phyloP scores from a whole-genome alignment of 2,113 vertebrate genomes.

The Colius striatus region DNA sequence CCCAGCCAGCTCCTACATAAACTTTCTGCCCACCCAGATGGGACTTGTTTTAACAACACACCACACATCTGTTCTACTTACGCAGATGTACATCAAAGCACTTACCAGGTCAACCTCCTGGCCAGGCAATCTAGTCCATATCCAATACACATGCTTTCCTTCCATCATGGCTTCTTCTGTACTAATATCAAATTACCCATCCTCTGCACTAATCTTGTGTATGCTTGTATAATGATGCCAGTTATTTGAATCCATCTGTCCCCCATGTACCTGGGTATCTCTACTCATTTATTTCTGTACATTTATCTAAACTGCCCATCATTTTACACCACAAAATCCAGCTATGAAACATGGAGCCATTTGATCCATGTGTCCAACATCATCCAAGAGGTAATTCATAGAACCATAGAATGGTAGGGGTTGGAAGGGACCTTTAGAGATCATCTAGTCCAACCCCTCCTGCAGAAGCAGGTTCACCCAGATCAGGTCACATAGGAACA shows the following conservation, averaged over 20 bases:
- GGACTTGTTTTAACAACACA: not conserved
- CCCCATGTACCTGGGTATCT: not conserved
- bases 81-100: not conserved
- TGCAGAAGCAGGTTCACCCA: too few species aligned
- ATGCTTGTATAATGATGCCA: not conserved
- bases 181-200: not conserved
- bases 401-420: too few species aligned
- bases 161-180: not conserved
- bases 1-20: not conserved
- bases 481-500: too few species aligned
- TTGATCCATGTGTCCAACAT: accelerated
- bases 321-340: not conserved
- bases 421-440: too few species aligned
- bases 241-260: not conserved
- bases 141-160: not conserved
- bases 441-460: too few species aligned
- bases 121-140: accelerated
- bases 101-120: not conserved
- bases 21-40: not conserved
- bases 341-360: not conserved
- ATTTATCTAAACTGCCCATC: not conserved
- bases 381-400: not conserved
- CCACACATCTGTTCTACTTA: not conserved
- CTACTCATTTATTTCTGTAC: not conserved
- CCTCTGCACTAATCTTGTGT: not conserved